Percentiles rank a stretch among this genome's conserved stretches.
These are phyloP conservation scores for Falco peregrinus DNA, from an alignment of 2,797 vertebrate species.

Conservation along the genomic window DNA sequence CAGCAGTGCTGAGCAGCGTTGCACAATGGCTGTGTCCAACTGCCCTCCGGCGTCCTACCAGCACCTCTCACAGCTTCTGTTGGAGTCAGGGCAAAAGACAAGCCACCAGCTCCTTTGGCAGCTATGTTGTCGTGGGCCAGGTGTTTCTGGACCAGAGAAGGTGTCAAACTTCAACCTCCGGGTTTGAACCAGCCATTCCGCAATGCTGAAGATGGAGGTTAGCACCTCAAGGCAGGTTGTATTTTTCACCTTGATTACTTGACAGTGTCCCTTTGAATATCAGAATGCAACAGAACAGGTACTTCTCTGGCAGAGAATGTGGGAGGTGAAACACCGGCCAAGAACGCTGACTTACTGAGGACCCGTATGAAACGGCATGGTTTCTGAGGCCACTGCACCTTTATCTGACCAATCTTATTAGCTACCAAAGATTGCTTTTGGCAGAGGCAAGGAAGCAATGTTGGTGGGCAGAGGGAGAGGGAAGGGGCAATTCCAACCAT, in stretches of 20 bases:
- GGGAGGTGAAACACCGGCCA: not conserved
- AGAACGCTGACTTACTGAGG: conserved; percentile 16
- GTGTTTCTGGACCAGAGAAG: not conserved
- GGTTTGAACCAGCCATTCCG: conserved; percentile 1
- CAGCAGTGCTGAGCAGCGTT: not conserved
- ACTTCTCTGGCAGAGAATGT: not conserved
- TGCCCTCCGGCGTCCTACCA: not conserved
- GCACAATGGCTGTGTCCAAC: not conserved
- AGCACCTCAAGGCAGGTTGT: not conserved
- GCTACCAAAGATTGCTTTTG: conserved; percentile 59
- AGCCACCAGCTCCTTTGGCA: not conserved
- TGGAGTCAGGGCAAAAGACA: not conserved
- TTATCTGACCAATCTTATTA: conserved; percentile 32
- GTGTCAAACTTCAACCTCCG: not conserved
- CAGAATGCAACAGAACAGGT: conserved; percentile 31
- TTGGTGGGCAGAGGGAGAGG: not conserved
- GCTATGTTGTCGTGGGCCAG: not conserved
- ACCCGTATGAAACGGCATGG: not conserved
- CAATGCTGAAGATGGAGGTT: not conserved
- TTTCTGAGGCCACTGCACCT: conserved; percentile 16
- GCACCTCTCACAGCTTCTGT: not conserved
- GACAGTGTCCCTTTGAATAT: conserved; percentile 57
- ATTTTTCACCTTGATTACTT: not conserved
- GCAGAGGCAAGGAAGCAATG: not conserved
- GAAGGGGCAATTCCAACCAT: not conserved